These are phyloP conservation scores for Platerodrilus igneus DNA, from an alignment of 2,888 invertebrate genomes.

Conservation along the genomic window DNA sequence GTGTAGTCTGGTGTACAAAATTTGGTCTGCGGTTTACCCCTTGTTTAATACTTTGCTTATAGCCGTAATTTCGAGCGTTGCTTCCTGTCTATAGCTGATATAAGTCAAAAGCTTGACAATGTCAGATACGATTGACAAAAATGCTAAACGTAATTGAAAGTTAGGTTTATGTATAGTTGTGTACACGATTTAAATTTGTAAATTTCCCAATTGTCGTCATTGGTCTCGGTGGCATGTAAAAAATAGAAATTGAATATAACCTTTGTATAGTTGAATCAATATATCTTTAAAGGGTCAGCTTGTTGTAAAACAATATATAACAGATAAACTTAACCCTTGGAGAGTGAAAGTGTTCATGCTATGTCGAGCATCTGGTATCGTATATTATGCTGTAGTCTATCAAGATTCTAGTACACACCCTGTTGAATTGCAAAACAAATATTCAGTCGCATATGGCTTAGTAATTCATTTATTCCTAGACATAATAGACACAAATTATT, in stretches of 20 bases:
- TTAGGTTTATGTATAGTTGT: too few relatives aligned
- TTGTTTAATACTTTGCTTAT: too few relatives aligned
- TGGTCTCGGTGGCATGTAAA: too few relatives aligned
- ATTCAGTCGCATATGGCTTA: slow-evolving; percentile 13
- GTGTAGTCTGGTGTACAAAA: too few relatives aligned
- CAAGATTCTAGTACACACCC: slow-evolving; percentile 15
- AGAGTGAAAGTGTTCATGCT: slow-evolving; percentile 23
- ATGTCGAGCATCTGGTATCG: slow-evolving; percentile 23
- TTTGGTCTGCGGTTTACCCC: too few relatives aligned
- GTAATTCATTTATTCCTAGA: slow-evolving; percentile 10
- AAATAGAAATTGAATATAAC: slow-evolving; percentile 21
- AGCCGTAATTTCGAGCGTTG: too few relatives aligned
- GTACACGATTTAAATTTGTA: too few relatives aligned
- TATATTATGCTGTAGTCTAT: slow-evolving; percentile 20
- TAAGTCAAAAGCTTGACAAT: too few relatives aligned
- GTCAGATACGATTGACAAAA: too few relatives aligned
- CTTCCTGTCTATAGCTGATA: too few relatives aligned
- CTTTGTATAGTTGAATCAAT: slow-evolving; percentile 19
- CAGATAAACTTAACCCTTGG: slow-evolving; percentile 18
- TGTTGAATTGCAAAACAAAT: slow-evolving; percentile 11
- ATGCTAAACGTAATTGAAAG: too few relatives aligned
- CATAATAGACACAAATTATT: slow-evolving; percentile 14
- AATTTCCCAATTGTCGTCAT: too few relatives aligned
- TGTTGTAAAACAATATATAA: slow-evolving; percentile 18
- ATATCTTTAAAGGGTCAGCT: slow-evolving; percentile 21